Base-by-base conservation (phyloP, 2,888 invertebrate genomes). In the Hydrotaea cyrtoneurina region DNA sequence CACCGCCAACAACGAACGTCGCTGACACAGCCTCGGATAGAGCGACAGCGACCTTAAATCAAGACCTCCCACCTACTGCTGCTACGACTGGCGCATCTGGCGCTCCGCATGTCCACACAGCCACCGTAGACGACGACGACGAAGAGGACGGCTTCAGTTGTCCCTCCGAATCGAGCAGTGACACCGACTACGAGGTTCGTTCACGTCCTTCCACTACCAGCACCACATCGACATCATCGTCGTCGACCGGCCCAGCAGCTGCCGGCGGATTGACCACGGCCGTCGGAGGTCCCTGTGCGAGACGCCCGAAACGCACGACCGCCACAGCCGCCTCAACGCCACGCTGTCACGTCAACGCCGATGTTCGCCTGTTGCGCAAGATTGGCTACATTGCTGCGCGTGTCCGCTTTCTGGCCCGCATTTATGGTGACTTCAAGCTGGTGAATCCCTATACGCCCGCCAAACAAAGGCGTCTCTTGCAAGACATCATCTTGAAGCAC, bases 361-460 rank as follows among this genome's bases (percentile, higher is more conserved):
- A 92, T 90, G 91, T 92, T 78, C 91, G 92, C 79, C 85, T 92
- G 79, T 87, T 92, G 86, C 91, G 91, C 36, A 90, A 92, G 78
- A 91, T 92, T 83, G 92, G 92, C 73, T 92, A 90, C 73, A 92
- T 92, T 87, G 92, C 92, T 26, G 90, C 92, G 8, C 89, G 92
- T 2, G 90, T 92, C 21, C 92, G 92, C 17, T 88, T 89, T 46
- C 86, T 92, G 73, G 90, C 92, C 77, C 90, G 91, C 81, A 87
- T 89, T 57, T 92, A 91, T 89, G 90, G 89, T 50, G 90, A 91
- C 74, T 91, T 91, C 26, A 90, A 88, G 10, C 81, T 91, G 80
- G 88, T 89, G 72, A 91, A 91, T 89, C 91, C 91, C 13, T 91
- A 91, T 82, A 92, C 90, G 83, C 90, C 89, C 8, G 88, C 89